Evolutionary conservation across 2,113 vertebrate species (phyloP).

Genomic region (Nyctibius bracteatus): DNA sequence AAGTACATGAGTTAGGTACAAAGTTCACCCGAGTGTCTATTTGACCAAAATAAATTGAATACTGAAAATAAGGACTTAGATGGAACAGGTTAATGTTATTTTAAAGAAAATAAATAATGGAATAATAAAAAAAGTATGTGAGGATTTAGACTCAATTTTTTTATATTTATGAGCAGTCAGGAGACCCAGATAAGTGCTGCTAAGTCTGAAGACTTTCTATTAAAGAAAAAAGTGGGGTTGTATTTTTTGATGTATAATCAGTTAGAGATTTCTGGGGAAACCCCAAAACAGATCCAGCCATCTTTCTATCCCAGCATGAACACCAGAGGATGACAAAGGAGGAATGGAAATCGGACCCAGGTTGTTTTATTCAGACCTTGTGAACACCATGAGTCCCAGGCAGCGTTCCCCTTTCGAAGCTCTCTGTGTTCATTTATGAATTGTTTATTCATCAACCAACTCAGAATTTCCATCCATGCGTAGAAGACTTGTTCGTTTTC

Average conservation of each 20-base stretch:
- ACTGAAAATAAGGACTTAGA: neutral
- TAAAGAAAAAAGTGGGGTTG: neutral
- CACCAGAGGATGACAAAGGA: neutral
- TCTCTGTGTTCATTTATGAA: neutral
- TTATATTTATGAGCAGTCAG: neutral
- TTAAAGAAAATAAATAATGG: neutral
- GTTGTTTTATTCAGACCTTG: neutral
- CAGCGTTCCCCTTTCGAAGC: neutral
- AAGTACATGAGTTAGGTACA: neutral
- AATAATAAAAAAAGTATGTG: neutral
- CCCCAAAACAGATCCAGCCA: neutral
- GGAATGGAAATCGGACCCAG: neutral
- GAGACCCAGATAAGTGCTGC: neutral
- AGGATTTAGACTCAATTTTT: neutral
- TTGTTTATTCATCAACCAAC: conserved; percentile 32
- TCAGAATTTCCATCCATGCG: neutral
- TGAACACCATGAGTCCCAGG: neutral
- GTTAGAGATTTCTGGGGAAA: neutral
- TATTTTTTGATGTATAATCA: neutral
- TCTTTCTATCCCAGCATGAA: neutral
- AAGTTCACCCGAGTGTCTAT: neutral
- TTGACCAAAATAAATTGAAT: neutral
- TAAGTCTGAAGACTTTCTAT: neutral
- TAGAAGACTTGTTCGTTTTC: conserved; percentile 18
- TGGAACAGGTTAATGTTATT: neutral